phyloP scores from a whole-genome alignment of 2,113 vertebrate genomes.

The Chionis minor region DNA sequence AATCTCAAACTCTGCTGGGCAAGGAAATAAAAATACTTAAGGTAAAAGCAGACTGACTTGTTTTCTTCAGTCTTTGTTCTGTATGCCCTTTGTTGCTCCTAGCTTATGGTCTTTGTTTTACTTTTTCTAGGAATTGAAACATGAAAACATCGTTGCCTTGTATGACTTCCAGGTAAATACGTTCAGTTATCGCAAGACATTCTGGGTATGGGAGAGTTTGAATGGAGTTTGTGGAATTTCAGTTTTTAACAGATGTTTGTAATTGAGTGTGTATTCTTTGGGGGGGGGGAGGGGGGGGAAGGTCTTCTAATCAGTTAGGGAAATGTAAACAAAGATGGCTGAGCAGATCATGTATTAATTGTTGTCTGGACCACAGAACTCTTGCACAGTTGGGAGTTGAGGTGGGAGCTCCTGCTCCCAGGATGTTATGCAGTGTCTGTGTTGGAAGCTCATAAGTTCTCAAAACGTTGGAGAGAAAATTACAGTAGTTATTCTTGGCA shows the following conservation, averaged over 20 bases:
- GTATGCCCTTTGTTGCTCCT: not conserved
- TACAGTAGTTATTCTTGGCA: not conserved
- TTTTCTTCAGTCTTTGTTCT: not conserved
- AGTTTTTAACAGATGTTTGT: not conserved
- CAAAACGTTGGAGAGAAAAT: not conserved
- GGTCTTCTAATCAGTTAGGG: not conserved
- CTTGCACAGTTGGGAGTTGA: not conserved
- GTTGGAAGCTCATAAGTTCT: not conserved
- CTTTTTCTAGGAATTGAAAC: conserved; percentile 89
- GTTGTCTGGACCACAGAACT: not conserved
- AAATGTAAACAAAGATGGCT: not conserved
- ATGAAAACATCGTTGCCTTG: conserved; percentile 94
- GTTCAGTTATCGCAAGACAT: not conserved
- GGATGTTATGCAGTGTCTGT: not conserved
- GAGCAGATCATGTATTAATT: not conserved
- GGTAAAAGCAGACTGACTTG: conserved; percentile 72
- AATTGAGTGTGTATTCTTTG: not conserved
- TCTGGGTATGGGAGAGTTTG: not conserved
- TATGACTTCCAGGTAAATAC: conserved; percentile 93
- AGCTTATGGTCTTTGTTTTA: not conserved
- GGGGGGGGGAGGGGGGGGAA: rapidly evolving
- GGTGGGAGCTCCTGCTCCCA: not conserved
- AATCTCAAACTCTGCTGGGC: conserved; percentile 89
- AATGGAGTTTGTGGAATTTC: not conserved
- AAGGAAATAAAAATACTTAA: conserved; percentile 98